Evolutionary conservation across 92 coral and sea anemone species (phyloP).

Genomic region (Hydrozoanthus gracilis): DNA sequence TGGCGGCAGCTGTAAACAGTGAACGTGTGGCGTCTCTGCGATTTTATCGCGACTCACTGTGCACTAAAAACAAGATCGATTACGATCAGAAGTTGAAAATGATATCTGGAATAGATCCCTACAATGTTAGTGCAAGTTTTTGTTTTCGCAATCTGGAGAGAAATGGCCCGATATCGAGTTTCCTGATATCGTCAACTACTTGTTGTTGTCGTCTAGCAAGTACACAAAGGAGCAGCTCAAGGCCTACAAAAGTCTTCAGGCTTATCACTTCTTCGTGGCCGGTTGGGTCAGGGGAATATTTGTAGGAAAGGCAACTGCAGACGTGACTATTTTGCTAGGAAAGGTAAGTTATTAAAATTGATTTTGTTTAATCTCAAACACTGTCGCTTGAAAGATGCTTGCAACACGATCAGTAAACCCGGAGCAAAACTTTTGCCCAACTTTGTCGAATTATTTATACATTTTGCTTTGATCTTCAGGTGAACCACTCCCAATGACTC

Average conservation of each 20-base stretch:
- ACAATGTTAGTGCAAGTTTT: slow-evolving; percentile 40
- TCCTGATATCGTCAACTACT: slow-evolving; percentile 56
- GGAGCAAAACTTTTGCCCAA: slow-evolving; percentile 5
- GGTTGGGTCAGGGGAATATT: slow-evolving; percentile 56
- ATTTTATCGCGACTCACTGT: slow-evolving; percentile 43
- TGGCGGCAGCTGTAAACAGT: slow-evolving; percentile 30
- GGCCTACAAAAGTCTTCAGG: slow-evolving; percentile 71
- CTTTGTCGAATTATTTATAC: slow-evolving; percentile 11
- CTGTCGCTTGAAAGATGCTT: slow-evolving; percentile 18
- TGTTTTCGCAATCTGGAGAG: slow-evolving; percentile 38
- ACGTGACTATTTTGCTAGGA: slow-evolving; percentile 6
- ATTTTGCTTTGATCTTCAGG: slow-evolving; percentile 21
- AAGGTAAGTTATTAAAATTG: neutral
- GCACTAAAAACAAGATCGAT: slow-evolving; percentile 14
- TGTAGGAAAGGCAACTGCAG: slow-evolving; percentile 8
- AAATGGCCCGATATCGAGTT: slow-evolving; percentile 59
- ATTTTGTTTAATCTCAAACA: slow-evolving; percentile 6
- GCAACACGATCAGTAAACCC: slow-evolving; percentile 15
- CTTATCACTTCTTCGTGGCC: slow-evolving; percentile 51
- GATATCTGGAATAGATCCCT: slow-evolving; percentile 58
- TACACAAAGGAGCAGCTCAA: slow-evolving; percentile 45
- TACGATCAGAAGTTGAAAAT: slow-evolving; percentile 55
- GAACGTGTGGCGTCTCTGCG: slow-evolving; percentile 50
- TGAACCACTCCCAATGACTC: slow-evolving; percentile 69
- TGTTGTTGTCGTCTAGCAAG: slow-evolving; percentile 48